Conservation (phyloP, 2,888 invertebrate species). For the Parnassius mnemosyne region DNA sequence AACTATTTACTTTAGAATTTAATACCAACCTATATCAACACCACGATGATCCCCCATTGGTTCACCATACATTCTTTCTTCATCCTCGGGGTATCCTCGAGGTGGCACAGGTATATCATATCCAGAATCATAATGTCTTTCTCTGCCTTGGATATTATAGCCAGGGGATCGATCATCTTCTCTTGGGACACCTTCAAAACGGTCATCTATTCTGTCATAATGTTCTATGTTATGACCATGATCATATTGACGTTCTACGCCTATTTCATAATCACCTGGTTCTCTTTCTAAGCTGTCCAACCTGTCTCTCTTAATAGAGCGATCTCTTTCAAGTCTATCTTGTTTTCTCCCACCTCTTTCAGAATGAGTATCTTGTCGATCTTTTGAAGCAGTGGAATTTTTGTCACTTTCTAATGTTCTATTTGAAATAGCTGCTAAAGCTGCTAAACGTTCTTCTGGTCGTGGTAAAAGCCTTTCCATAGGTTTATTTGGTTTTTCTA, state of each 20-base stretch:
- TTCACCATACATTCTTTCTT: slow-evolving; percentile 77
- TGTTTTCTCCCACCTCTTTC: slow-evolving; percentile 73
- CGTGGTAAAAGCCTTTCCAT: slow-evolving; percentile 83
- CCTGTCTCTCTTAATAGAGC: slow-evolving; percentile 73
- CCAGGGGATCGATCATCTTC: slow-evolving; percentile 72
- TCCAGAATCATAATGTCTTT: slow-evolving; percentile 71
- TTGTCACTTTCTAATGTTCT: slow-evolving; percentile 69
- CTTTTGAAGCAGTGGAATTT: slow-evolving; percentile 69
- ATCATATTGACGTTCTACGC: slow-evolving; percentile 70
- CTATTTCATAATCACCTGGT: slow-evolving; percentile 70
- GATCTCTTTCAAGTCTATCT: slow-evolving; percentile 74
- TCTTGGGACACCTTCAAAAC: slow-evolving; percentile 68
- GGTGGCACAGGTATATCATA: slow-evolving; percentile 72
- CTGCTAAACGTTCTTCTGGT: slow-evolving; percentile 83
- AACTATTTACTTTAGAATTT: too few species aligned
- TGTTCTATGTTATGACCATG: slow-evolving; percentile 74
- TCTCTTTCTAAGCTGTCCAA: slow-evolving; percentile 73
- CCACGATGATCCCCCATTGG: slow-evolving; percentile 67
- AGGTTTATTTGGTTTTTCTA: slow-evolving; percentile 82
- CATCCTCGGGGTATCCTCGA: slow-evolving; percentile 75
- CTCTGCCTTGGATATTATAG: slow-evolving; percentile 61
- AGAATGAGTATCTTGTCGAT: slow-evolving; percentile 69
- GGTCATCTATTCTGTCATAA: slow-evolving; percentile 71
- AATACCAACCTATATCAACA: slow-evolving; percentile 61
- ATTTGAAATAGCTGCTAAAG: slow-evolving; percentile 78